Percentiles rank a stretch among this genome's conserved stretches.
phyloP scores from a whole-genome alignment of 2,888 invertebrate species.

The Dryocosmus kuriphilus region DNA sequence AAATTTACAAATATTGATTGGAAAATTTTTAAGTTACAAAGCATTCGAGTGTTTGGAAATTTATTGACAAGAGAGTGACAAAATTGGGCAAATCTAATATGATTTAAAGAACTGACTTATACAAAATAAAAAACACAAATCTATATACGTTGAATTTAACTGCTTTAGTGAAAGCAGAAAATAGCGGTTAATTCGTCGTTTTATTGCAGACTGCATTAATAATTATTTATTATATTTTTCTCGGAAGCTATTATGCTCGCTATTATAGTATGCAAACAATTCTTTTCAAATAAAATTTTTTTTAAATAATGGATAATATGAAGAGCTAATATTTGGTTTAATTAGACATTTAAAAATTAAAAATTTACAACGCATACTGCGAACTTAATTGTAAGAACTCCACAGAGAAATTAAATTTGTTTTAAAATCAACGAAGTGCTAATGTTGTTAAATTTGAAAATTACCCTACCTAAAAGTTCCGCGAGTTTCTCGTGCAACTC shows the following conservation, averaged over 20 bases:
- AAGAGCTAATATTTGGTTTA: not conserved
- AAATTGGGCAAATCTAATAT: no score
- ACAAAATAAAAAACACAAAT: not conserved
- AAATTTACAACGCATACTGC: not conserved
- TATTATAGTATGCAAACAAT: not conserved
- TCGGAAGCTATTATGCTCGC: not conserved
- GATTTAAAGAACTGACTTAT: not conserved
- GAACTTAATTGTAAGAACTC: no score
- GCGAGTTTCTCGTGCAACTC: conserved; percentile 73
- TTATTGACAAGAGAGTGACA: no score
- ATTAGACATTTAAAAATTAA: not conserved
- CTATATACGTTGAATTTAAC: no score
- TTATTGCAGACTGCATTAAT: not conserved
- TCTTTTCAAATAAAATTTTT: not conserved
- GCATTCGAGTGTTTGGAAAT: no score
- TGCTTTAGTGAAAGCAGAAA: not conserved
- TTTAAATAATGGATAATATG: not conserved
- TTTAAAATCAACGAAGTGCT: conserved; percentile 5
- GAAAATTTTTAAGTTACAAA: no score
- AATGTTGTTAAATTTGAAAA: not conserved
- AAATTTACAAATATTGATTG: no score
- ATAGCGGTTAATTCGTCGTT: not conserved
- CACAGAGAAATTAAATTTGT: no score
- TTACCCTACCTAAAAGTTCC: conserved; percentile 72
- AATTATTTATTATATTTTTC: not conserved